Conservation (phyloP, 2,113 vertebrate species). For the Chaetodon auriga region DNA sequence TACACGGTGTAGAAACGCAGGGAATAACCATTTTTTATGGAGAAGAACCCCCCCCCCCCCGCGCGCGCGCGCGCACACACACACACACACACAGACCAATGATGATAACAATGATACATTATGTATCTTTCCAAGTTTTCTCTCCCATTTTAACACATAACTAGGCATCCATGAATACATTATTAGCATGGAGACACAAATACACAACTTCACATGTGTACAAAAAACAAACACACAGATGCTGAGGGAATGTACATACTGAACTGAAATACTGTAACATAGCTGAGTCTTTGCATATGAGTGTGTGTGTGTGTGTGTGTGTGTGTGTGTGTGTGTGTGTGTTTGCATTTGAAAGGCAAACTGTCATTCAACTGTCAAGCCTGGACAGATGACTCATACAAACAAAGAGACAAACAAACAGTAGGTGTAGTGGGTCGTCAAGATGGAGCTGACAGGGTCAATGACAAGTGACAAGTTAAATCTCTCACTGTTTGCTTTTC, state of each 20-base stretch:
- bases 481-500: conserved; percentile 27
- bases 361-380: conserved; percentile 32
- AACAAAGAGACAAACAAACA: conserved; percentile 50
- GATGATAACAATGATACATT: too few species aligned
- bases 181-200: background rate
- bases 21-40: too few species aligned
- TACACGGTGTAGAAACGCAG: too few species aligned
- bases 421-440: conserved; percentile 15
- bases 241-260: background rate
- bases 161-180: background rate
- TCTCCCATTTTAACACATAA: too few species aligned
- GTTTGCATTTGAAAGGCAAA: conserved; percentile 1
- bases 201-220: background rate
- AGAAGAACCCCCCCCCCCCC: too few species aligned
- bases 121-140: too few species aligned
- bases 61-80: too few species aligned
- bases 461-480: conserved; percentile 40
- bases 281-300: background rate
- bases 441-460: conserved; percentile 40
- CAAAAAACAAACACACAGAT: background rate
- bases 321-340: background rate
- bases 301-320: background rate
- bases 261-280: background rate
- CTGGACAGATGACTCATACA: conserved; percentile 33
- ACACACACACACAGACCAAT: too few species aligned